A percentile compares a stretch with the other conserved stretches of the same genome.
Conservation (phyloP, 1,140 invertebrate species). For the Hypothenemus hampei region DNA sequence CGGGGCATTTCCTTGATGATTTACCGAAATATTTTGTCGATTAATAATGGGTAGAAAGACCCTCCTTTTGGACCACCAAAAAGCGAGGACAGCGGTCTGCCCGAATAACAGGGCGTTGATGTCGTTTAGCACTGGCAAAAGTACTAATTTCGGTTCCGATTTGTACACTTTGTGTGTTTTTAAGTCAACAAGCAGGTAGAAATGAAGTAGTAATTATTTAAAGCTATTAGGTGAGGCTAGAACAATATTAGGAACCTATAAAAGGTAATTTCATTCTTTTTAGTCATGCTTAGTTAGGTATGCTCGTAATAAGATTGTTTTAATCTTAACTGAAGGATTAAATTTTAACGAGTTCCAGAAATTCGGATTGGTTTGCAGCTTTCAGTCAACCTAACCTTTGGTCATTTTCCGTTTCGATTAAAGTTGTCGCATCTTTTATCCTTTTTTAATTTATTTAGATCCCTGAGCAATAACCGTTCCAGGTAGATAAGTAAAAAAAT, state of each 20-base stretch:
- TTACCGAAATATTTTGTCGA: constrained; percentile 22
- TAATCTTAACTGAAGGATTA: no score
- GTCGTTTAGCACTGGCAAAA: constrained; percentile 21
- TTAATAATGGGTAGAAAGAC: constrained; percentile 17
- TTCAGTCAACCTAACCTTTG: no score
- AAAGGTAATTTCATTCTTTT: constrained; percentile 12
- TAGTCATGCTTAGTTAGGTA: constrained; percentile 15
- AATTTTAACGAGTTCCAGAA: no score
- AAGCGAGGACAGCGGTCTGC: constrained; percentile 16
- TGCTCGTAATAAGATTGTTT: no score
- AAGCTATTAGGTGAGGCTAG: constrained; percentile 7
- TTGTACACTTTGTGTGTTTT: constrained; percentile 15
- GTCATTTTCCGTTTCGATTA: no score
- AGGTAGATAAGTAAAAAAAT: no score
- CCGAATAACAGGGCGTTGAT: constrained; percentile 17
- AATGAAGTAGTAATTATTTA: constrained; percentile 16
- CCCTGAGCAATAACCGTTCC: no score
- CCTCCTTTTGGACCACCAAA: constrained; percentile 4
- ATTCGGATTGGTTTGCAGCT: no score
- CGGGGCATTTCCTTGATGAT: constrained; percentile 15
- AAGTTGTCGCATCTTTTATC: no score
- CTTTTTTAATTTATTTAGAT: no score
- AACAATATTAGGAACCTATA: constrained; percentile 2
- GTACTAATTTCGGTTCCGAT: constrained; percentile 18
- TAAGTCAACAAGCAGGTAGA: constrained; percentile 20